These are phyloP conservation scores for Crotalus horridus DNA, from an alignment of 2,113 vertebrate species.

Conservation along the genomic window DNA sequence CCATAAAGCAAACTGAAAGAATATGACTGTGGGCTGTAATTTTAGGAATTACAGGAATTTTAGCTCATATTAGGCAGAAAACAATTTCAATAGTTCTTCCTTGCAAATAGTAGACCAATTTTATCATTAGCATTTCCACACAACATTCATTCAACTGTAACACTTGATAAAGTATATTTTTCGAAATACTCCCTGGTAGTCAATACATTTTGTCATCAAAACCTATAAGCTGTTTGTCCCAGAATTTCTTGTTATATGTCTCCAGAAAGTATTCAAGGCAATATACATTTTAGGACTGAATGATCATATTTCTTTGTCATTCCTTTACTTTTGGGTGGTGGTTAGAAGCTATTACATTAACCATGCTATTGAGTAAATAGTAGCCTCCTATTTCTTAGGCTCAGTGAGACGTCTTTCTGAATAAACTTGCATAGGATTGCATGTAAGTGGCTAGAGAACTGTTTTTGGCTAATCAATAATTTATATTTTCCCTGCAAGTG, in stretches of 20 bases:
- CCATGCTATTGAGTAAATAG: not conserved
- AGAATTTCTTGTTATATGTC: not conserved
- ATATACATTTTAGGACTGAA: not conserved
- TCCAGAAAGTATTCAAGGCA: not conserved
- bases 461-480: not conserved
- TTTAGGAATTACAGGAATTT: not conserved
- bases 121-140: not conserved
- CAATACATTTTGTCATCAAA: not conserved
- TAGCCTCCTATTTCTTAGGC: not conserved
- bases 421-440: not conserved
- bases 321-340: not conserved
- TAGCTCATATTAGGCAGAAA: not conserved
- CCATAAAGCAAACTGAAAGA: not conserved
- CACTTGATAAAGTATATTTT: not conserved
- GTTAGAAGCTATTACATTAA: not conserved
- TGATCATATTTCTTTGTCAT: not conserved
- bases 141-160: not conserved
- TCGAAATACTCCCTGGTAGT: not conserved
- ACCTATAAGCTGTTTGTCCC: not conserved
- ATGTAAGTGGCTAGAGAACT: not conserved
- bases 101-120: not conserved
- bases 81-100: not conserved
- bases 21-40: not conserved
- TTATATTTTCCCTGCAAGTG: not conserved
- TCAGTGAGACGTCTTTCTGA: not conserved